Evolutionary conservation across 2,888 invertebrate species (phyloP), one percentile per base, ranked within the genome.

Genomic region (Tachina lurida): DNA sequence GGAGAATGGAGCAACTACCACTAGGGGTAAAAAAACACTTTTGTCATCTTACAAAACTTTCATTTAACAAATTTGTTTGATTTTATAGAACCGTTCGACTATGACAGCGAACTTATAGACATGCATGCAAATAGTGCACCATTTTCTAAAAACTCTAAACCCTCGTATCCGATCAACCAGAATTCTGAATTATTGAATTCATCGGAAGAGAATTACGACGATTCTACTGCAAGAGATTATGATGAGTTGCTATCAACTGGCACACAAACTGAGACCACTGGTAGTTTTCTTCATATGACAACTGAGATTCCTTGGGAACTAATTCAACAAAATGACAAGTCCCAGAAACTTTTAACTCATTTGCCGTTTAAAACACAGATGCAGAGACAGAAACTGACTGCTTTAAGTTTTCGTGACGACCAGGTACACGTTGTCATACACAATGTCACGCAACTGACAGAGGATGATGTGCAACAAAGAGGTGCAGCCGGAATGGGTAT

Each of bases 361-460:
- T 54, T 39, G 15, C 47, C 45, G 17, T 7, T 56, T 0, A 63
- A 63, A 84, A 82, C 88, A 77, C 88, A 87, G 43, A 82, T 89
- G 71, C 84, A 88, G 87, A 87, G 87, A 83, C 88, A 88, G 65
- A 63, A 63, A 43, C 68, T 79, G 17, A 65, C 84, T 52, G 87
- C 87, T 3, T 87, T 90, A 22, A 84, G 89, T 43, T 89, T 90
- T 54, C 88, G 89, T 76, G 90, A 92, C 83, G 93, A 93, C 87
- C 94, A 95, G 1, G 95, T 96, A 9, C 94, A 94, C 89, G 95
- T 96, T 78, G 94, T 95, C 88, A 95, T 96, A 88, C 95, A 96
- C 90, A 95, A 95, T 89, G 94, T 95, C 82, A 95, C 95, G 19
- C 94, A 94, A 88, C 93, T 94, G 78, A 91, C 91, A 83, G 92